Evolutionary conservation across 92 coral and sea anemone genomes (phyloP).

Genomic region (Porites lobata): DNA sequence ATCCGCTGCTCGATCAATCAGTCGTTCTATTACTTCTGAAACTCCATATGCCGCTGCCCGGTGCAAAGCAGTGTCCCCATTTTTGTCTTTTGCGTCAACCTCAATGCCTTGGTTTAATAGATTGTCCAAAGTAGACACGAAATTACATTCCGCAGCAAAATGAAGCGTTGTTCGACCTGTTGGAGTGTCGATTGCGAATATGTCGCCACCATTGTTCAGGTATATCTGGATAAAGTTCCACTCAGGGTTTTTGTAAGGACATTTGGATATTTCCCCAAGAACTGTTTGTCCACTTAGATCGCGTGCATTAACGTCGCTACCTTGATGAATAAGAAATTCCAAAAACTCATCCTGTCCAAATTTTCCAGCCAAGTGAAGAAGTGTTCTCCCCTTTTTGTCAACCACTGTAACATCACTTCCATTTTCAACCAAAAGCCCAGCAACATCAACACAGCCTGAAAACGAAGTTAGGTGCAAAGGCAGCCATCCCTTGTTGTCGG

Average conservation of each 20-base stretch:
- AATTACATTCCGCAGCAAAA: neutral
- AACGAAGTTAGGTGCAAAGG: constrained; percentile 28
- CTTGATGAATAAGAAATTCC: constrained; percentile 23
- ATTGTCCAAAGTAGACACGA: neutral
- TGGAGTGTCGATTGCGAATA: neutral
- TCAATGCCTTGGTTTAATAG: constrained; percentile 25
- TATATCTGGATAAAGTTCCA: neutral
- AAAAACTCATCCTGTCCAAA: neutral
- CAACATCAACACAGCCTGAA: neutral
- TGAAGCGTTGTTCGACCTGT: constrained; percentile 32
- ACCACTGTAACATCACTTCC: constrained; percentile 41
- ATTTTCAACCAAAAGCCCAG: neutral
- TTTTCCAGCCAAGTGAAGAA: constrained; percentile 19
- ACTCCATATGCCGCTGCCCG: constrained; percentile 66
- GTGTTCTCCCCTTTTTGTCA: constrained; percentile 55
- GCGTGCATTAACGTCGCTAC: constrained; percentile 66
- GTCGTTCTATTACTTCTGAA: constrained; percentile 51
- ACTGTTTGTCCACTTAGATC: constrained; percentile 59
- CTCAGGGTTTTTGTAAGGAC: neutral
- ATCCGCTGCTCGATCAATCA: constrained; percentile 56
- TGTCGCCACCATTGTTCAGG: constrained; percentile 31
- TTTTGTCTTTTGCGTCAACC: constrained; percentile 29
- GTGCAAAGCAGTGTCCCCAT: constrained; percentile 73
- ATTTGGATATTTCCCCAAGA: neutral
- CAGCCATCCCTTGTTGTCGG: constrained; percentile 8